Conservation (phyloP, 2,113 vertebrate genomes). For the Ellobius talpinus region DNA sequence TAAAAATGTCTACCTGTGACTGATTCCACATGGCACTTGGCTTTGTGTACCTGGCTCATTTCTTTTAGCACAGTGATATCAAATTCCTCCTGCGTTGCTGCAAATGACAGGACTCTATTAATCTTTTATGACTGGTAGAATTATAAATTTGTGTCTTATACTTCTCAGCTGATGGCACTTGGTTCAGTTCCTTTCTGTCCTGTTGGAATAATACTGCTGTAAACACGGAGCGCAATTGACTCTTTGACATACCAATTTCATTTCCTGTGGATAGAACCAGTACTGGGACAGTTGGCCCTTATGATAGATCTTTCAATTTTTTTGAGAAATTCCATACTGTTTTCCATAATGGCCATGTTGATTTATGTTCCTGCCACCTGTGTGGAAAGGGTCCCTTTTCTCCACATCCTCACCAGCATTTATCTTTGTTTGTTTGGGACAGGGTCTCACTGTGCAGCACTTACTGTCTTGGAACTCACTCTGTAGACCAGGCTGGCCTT, state of each 20-base stretch:
- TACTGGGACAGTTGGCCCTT: not conserved
- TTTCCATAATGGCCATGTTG: not conserved
- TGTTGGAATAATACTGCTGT: not conserved
- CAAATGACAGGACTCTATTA: not conserved
- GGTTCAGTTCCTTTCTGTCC: not conserved
- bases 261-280: not conserved
- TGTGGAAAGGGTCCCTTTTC: not conserved
- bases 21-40: not conserved
- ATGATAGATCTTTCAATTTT: not conserved
- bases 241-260: not conserved
- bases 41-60: not conserved
- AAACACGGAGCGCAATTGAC: not conserved
- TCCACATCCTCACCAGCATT: not conserved
- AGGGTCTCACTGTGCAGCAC: not conserved
- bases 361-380: not conserved
- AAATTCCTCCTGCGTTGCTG: not conserved
- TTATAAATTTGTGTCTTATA: not conserved
- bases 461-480: not conserved
- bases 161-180: not conserved
- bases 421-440: not conserved
- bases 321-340: not conserved
- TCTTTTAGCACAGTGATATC: not conserved
- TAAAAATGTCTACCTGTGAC: not conserved
- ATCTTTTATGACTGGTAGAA: not conserved
- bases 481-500: not conserved